Conservation (phyloP, 2,113 vertebrate species). For the Cettia cetti region DNA sequence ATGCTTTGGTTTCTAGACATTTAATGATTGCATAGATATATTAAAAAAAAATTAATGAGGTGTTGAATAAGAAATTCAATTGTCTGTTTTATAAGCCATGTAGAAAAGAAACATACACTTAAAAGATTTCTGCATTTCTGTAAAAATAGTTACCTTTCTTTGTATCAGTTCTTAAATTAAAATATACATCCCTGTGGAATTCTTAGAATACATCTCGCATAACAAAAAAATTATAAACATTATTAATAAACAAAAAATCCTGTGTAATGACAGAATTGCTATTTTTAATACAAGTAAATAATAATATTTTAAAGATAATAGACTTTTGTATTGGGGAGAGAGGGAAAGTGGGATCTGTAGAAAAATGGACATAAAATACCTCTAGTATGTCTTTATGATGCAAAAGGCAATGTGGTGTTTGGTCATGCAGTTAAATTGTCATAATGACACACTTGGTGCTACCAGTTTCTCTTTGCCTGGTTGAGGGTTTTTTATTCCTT, state of each 20-base stretch:
- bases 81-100: neutral
- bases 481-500: accelerated
- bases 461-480: neutral
- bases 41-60: neutral
- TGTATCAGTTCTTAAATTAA: neutral
- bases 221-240: neutral
- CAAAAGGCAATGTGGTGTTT: neutral
- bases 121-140: neutral
- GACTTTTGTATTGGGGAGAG: accelerated
- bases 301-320: neutral
- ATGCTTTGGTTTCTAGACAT: neutral
- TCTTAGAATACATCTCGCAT: neutral
- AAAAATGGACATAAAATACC: neutral
- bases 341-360: neutral
- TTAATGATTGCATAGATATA: neutral
- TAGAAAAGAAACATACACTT: neutral
- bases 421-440: neutral
- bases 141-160: neutral
- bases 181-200: too few relatives aligned
- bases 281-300: neutral
- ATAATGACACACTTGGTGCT: neutral
- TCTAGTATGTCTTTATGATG: neutral
- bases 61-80: neutral
- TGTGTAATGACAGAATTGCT: neutral
- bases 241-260: too few relatives aligned